Conservation (phyloP, 2,888 invertebrate genomes). For the Dusona sp. region DNA sequence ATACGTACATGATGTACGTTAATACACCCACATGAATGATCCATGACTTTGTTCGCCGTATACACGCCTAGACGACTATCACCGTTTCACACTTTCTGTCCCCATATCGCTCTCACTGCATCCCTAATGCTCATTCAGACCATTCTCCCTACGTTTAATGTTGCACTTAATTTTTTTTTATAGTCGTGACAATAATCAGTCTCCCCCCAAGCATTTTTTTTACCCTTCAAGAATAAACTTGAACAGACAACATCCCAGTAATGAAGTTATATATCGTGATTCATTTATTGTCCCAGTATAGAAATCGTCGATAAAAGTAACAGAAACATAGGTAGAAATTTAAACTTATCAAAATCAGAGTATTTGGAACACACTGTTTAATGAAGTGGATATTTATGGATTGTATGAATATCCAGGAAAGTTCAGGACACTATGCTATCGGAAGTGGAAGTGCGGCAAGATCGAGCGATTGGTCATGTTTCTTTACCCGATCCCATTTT, state of each 20-base stretch:
- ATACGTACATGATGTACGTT: conserved; percentile 66
- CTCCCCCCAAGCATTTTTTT: not conserved
- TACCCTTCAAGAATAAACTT: not conserved
- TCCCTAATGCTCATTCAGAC: not conserved
- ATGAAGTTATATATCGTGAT: not conserved
- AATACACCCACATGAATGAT: conserved; percentile 68
- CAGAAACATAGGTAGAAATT: not conserved
- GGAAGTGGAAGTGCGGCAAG: conserved; percentile 41
- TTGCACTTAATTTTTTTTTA: conserved; percentile 23
- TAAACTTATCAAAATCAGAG: not conserved
- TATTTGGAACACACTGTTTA: no score
- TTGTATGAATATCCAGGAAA: not conserved
- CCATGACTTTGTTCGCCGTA: conserved; percentile 55
- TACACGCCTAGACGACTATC: conserved; percentile 56
- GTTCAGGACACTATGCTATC: conserved; percentile 8
- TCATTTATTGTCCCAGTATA: not conserved
- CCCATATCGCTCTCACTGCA: not conserved
- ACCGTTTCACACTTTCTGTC: conserved; percentile 37
- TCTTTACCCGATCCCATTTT: conserved; percentile 15
- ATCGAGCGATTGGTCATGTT: conserved; percentile 33
- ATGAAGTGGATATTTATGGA: no score
- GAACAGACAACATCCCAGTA: not conserved
- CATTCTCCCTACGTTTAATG: conserved; percentile 7
- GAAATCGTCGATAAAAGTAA: not conserved
- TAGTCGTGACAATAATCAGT: not conserved